Conservation (phyloP, 2,113 vertebrate genomes). For the Hirundichthys speculiger region DNA sequence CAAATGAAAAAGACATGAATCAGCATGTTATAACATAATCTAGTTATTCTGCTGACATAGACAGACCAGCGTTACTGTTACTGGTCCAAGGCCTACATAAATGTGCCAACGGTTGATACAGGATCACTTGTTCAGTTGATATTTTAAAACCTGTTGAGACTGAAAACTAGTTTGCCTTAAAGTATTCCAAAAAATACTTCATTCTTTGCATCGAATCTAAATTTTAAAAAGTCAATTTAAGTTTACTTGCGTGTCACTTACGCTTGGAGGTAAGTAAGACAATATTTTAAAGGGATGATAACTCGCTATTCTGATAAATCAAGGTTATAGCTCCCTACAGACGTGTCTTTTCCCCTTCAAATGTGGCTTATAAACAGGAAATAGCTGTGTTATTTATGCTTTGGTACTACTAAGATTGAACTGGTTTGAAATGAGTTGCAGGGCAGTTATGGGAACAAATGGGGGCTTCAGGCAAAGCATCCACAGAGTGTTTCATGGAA, state of each 20-base stretch:
- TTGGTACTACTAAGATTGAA: slow-evolving; percentile 19
- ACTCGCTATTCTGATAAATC: slow-evolving; percentile 10
- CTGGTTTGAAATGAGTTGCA: slow-evolving; percentile 29
- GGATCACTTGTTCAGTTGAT: too few species aligned
- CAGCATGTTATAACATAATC: too few species aligned
- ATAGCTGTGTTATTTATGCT: neutral
- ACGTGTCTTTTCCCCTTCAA: neutral
- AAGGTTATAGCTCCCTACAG: slow-evolving; percentile 24
- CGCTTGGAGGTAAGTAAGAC: neutral
- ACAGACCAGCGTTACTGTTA: too few species aligned
- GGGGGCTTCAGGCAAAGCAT: neutral
- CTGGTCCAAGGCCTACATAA: too few species aligned
- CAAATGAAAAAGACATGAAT: too few species aligned
- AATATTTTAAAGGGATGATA: neutral
- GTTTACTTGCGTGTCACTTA: slow-evolving; percentile 6
- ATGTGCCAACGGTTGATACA: too few species aligned
- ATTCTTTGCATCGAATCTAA: neutral
- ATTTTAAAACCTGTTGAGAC: too few species aligned
- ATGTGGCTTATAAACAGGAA: slow-evolving; percentile 10
- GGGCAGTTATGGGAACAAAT: too few species aligned
- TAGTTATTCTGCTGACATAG: too few species aligned
- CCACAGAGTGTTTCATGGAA: neutral
- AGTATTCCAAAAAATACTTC: too few species aligned
- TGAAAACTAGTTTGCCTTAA: too few species aligned
- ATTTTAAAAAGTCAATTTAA: neutral